Evolutionary conservation across 2,888 invertebrate genomes (phyloP).

Genomic region (Didymodactylos carnosus): DNA sequence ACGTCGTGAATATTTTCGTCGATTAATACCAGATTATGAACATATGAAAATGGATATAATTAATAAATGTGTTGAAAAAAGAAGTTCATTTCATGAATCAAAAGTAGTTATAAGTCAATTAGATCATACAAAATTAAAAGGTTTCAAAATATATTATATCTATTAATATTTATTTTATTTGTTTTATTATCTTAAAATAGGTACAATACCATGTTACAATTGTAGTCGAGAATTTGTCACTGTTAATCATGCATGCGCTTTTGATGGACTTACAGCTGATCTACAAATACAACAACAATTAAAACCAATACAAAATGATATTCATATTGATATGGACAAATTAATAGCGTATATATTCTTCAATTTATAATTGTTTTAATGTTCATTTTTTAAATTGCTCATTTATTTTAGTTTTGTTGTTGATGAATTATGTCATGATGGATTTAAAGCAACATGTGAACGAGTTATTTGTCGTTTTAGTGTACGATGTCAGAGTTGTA

Average conservation of each 20-base stretch:
- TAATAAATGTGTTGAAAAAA: slow-evolving; percentile 5
- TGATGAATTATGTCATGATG: slow-evolving; percentile 10
- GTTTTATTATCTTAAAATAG: too few species aligned
- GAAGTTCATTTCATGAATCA: slow-evolving; percentile 8
- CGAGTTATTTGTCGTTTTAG: slow-evolving; percentile 13
- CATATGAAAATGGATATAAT: slow-evolving; percentile 9
- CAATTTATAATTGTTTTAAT: neutral
- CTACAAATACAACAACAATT: slow-evolving; percentile 4
- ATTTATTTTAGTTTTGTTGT: neutral
- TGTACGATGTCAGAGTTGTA: slow-evolving; percentile 12
- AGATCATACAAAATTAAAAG: slow-evolving; percentile 12
- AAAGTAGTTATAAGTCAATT: slow-evolving; percentile 10
- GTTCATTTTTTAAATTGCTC: neutral
- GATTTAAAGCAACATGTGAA: slow-evolving; percentile 1
- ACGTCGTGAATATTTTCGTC: slow-evolving; percentile 9
- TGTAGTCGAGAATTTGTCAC: slow-evolving; percentile 14
- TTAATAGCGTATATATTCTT: neutral
- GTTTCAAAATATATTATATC: too few species aligned
- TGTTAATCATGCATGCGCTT: slow-evolving; percentile 15
- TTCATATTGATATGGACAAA: slow-evolving; percentile 14
- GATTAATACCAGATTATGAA: slow-evolving; percentile 12
- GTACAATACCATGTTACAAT: slow-evolving; percentile 15
- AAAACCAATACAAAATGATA: neutral
- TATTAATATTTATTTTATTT: too few species aligned
- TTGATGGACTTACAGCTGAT: slow-evolving; percentile 11